Conservation (phyloP, 2,888 invertebrate genomes). For the Athripsodes cinereus region DNA sequence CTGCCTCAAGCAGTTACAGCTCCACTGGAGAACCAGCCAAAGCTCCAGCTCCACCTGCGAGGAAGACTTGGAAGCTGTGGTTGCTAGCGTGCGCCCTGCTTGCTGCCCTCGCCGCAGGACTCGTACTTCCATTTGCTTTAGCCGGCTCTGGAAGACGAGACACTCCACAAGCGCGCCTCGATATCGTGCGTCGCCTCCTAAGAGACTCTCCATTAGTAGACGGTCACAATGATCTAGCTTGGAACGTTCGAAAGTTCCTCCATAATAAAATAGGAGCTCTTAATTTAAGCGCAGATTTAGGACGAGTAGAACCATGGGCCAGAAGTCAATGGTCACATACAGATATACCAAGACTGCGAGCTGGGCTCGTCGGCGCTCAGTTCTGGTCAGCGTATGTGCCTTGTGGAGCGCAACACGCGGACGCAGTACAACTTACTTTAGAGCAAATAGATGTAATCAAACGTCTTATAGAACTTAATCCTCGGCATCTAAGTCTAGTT, state of each 20-base stretch:
- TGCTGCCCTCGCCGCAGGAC: constrained; percentile 52
- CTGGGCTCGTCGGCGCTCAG: constrained; percentile 85
- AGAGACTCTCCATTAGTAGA: constrained; percentile 67
- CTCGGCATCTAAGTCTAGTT: constrained; percentile 65
- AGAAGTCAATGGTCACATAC: constrained; percentile 88
- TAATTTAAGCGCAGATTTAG: constrained; percentile 60
- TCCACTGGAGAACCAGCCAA: constrained; percentile 47
- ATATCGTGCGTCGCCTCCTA: constrained; percentile 58
- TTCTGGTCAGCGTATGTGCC: constrained; percentile 88
- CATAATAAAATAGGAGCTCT: constrained; percentile 70
- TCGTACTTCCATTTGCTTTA: constrained; percentile 52
- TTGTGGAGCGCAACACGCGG: constrained; percentile 75
- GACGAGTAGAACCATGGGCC: constrained; percentile 74
- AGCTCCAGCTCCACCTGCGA: constrained; percentile 16
- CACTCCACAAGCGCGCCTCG: constrained; percentile 58
- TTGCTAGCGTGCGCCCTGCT: constrained; percentile 54
- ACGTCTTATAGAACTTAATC: constrained; percentile 64
- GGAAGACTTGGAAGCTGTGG: constrained; percentile 48
- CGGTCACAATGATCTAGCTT: constrained; percentile 83
- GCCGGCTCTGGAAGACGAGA: constrained; percentile 43
- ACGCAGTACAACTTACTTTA: constrained; percentile 77
- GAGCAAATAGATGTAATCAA: constrained; percentile 84
- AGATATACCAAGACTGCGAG: constrained; percentile 76
- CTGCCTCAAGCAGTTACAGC: constrained; percentile 42
- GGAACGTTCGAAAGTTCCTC: constrained; percentile 84